These are phyloP conservation scores for Bombylius discolor DNA, from an alignment of 2,888 invertebrate genomes.

Conservation along the genomic window DNA sequence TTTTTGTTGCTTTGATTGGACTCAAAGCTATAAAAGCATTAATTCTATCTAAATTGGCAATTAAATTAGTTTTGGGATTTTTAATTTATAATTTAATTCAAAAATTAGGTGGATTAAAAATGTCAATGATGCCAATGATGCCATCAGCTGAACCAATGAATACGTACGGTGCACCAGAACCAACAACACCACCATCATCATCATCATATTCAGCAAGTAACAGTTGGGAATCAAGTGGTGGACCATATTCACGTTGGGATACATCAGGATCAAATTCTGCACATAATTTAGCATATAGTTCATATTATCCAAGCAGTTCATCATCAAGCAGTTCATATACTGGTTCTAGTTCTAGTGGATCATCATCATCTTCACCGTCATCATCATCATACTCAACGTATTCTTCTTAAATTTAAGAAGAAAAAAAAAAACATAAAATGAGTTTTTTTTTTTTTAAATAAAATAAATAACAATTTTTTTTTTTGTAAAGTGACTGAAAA, in stretches of 20 bases:
- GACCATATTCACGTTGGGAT: slow-evolving; percentile 71
- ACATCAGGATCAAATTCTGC: slow-evolving; percentile 36
- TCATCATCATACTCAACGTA: slow-evolving; percentile 10
- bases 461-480: slow-evolving; percentile 2
- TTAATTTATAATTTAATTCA: slow-evolving; percentile 64
- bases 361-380: slow-evolving; percentile 19
- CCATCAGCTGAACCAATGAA: slow-evolving; percentile 45
- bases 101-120: slow-evolving; percentile 65
- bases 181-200: slow-evolving; percentile 49
- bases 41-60: slow-evolving; percentile 70
- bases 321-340: slow-evolving; percentile 40
- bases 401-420: not conserved
- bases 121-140: slow-evolving; percentile 43
- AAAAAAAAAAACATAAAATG: not conserved
- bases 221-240: slow-evolving; percentile 55
- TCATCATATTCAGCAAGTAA: slow-evolving; percentile 57
- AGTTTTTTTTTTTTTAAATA: not conserved
- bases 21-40: slow-evolving; percentile 73
- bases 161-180: slow-evolving; percentile 55
- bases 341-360: slow-evolving; percentile 36
- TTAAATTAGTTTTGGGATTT: slow-evolving; percentile 68
- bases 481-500: not conserved
- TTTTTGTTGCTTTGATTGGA: slow-evolving; percentile 63
- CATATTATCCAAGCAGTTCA: slow-evolving; percentile 55
- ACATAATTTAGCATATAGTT: slow-evolving; percentile 55